phyloP scores from a whole-genome alignment of 2,113 vertebrate species.

The Hippocampus guttulatus region DNA sequence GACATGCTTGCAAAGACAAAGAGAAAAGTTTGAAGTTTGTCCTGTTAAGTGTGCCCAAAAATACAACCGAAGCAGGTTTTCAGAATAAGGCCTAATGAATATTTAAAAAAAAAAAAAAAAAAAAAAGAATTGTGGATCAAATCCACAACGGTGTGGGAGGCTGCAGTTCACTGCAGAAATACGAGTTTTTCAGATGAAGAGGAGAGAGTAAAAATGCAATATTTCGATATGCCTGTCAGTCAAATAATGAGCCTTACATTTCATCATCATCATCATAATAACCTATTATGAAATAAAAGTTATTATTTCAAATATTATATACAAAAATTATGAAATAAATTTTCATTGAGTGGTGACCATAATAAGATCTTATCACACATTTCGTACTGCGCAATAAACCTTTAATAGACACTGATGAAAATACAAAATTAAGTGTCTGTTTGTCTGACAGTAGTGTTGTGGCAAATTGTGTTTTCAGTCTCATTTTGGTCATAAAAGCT shows the following conservation, averaged over 20 bases:
- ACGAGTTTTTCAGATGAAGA: neutral
- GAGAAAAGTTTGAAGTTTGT: constrained; percentile 28
- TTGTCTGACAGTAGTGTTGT: neutral
- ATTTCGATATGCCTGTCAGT: neutral
- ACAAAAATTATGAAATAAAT: no score
- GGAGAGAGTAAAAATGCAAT: neutral
- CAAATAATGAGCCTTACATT: neutral
- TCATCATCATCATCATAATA: neutral
- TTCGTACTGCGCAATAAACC: no score
- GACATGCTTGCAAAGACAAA: constrained; percentile 19
- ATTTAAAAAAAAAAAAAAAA: no score
- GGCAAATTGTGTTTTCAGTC: neutral
- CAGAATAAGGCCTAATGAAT: neutral
- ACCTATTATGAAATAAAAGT: no score
- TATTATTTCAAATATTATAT: no score
- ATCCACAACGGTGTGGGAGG: neutral
- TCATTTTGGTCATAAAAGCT: neutral
- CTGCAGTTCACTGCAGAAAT: neutral
- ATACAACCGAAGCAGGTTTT: neutral
- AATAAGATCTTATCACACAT: no score
- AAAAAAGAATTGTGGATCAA: neutral
- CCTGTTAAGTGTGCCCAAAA: neutral
- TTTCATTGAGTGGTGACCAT: no score
- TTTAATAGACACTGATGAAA: no score
- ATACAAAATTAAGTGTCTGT: no score